These are phyloP conservation scores for Malurus cyaneus DNA, from an alignment of 2,113 vertebrate species.

Conservation along the genomic window DNA sequence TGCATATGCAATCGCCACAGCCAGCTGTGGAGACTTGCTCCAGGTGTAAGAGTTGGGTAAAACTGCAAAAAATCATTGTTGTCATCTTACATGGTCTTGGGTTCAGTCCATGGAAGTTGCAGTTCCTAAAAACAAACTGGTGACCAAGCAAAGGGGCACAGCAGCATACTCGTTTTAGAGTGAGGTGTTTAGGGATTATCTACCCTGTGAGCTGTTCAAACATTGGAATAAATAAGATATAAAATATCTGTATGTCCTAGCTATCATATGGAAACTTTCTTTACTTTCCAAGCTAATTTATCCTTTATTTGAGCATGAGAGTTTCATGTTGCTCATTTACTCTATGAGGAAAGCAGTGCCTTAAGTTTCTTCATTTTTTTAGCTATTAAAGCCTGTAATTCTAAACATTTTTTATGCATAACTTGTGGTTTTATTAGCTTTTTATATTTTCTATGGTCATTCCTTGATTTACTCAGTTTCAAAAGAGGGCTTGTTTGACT, in stretches of 20 bases:
- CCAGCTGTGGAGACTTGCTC: neutral
- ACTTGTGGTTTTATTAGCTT: neutral
- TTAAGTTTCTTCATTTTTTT: neutral
- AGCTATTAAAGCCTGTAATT: neutral
- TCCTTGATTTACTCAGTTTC: neutral
- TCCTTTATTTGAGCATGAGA: neutral
- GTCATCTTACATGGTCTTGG: neutral
- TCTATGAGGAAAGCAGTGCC: neutral
- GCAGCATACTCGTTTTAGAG: neutral
- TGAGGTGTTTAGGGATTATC: neutral
- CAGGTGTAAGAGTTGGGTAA: neutral
- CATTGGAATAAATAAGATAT: rapidly evolving
- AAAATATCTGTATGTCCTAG: neutral
- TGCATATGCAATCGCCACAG: neutral
- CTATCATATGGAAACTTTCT: neutral
- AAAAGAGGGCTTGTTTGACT: neutral
- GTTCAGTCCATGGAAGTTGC: neutral
- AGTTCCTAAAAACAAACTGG: neutral
- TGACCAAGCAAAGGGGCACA: neutral
- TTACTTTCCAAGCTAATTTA: neutral
- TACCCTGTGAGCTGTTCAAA: neutral
- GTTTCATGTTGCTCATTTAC: neutral
- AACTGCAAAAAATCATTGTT: neutral
- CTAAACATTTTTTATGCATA: neutral
- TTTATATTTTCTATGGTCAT: neutral